Evolutionary conservation across 2,113 vertebrate species (phyloP).

Genomic region (Forbesichthys agassizii): DNA sequence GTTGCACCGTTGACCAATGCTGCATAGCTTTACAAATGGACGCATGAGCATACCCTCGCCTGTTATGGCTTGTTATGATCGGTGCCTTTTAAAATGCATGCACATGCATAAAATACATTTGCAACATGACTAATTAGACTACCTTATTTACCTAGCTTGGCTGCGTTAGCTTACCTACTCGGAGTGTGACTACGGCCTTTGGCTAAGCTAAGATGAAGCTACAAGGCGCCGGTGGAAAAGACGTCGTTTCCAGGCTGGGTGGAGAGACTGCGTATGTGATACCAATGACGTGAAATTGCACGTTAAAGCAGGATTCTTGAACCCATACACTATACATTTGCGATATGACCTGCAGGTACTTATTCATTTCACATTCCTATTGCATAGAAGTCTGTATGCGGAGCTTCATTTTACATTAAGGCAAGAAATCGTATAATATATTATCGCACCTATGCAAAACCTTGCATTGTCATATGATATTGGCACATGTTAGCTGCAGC

Average conservation of each 20-base stretch:
- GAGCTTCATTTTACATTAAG: too few species aligned
- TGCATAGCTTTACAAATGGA: constrained; percentile 38
- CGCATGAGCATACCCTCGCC: constrained; percentile 57
- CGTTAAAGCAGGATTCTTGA: constrained; percentile 29
- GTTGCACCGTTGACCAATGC: constrained; percentile 43
- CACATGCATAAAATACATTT: constrained; percentile 16
- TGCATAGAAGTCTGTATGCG: too few species aligned
- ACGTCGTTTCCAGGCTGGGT: constrained; percentile 63
- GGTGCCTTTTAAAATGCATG: constrained; percentile 21
- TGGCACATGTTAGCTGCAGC: too few species aligned
- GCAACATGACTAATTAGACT: constrained; percentile 11
- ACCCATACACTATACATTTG: not conserved
- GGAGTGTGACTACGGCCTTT: constrained; percentile 58
- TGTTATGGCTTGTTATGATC: constrained; percentile 11
- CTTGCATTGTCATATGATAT: too few species aligned
- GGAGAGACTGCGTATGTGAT: constrained; percentile 58
- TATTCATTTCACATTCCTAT: too few species aligned
- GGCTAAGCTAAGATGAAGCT: constrained; percentile 72
- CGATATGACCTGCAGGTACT: too few species aligned
- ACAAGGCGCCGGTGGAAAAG: constrained; percentile 68
- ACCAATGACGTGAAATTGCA: constrained; percentile 51
- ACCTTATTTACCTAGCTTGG: constrained; percentile 44
- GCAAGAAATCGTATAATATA: too few species aligned
- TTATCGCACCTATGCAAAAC: too few species aligned
- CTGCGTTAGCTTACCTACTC: constrained; percentile 61